Base-by-base conservation (phyloP, 2,888 invertebrate species). In the Cenopis cana region DNA sequence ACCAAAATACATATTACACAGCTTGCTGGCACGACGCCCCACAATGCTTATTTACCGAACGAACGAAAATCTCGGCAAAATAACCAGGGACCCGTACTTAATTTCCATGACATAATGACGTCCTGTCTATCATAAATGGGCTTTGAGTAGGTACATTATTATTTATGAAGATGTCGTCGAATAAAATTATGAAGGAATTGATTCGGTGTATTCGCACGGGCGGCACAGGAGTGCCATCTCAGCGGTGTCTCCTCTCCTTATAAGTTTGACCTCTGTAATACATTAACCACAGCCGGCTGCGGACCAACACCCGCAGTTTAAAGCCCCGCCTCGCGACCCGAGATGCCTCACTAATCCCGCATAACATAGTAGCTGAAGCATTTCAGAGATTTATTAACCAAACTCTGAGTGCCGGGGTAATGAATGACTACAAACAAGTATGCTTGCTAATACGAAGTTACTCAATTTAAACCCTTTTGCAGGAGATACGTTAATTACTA, bases 191-290 rank as follows among this genome's bases (percentile, higher is more conserved):
- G 81, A 81, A 78, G 79, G 79, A 83, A 81, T 82, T 80, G 77
- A 74, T 76, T 74, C 70, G 73, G 73, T 73, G 76, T 76, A 76
- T 77, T 75, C 52, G 54, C 60, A 62, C 50, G 55, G 64, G 68
- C 55, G 68, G 46, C 74, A 74, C 74, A 74, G 60, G 65, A 65
- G 76, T 75, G 78, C 70, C 52, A 54, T 59, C 59, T 70, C 54
- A 41, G 67, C 72, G 74, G 72, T 73, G 75, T 72, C 75, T 76
- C 74, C 74, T 76, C 46, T 46, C 12, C 46, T 85, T 85, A 86
- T 85, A 87, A 85, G 78, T 85, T 83, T 82, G 84, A 84, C 83
- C 84, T 79, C 72, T 75, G 79, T 77, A 76, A 82, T 80, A 84
- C 80, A 83, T 84, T 81, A 83, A 81, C 82, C 80, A 76, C 78